Evolutionary conservation across 2,888 invertebrate species (phyloP).

Genomic region (Teleogryllus oceanicus): DNA sequence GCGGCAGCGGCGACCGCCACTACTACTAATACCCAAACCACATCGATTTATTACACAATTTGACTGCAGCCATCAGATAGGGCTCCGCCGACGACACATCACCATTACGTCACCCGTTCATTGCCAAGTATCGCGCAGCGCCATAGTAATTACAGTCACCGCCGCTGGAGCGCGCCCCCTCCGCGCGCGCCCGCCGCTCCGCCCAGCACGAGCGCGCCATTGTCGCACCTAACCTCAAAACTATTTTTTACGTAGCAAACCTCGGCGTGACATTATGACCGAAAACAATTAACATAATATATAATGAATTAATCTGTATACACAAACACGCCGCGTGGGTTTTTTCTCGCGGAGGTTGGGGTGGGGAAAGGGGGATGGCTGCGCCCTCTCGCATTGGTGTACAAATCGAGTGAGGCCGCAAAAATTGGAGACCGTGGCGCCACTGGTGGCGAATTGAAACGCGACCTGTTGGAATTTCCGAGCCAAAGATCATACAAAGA

Average conservation of each 20-base stretch:
- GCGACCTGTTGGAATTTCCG: not conserved
- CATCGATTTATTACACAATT: constrained; percentile 35
- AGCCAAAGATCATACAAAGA: too few relatives aligned
- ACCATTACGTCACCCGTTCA: constrained; percentile 35
- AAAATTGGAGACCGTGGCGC: not conserved
- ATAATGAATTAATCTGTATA: constrained; percentile 23
- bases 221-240: constrained; percentile 6
- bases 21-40: constrained; percentile 28
- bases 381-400: not conserved
- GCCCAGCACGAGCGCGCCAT: not conserved
- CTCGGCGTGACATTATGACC: constrained; percentile 11
- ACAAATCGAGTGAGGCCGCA: constrained; percentile 1
- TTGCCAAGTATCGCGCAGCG: not conserved
- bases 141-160: constrained; percentile 4
- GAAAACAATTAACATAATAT: constrained; percentile 27
- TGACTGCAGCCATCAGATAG: constrained; percentile 35
- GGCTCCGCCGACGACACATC: constrained; percentile 34
- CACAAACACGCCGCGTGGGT: not conserved
- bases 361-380: not conserved
- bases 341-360: not conserved
- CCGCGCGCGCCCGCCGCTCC: not conserved
- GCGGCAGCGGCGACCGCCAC: not conserved
- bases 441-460: not conserved
- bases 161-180: not conserved
- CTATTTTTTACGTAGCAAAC: constrained; percentile 9